Evolutionary conservation across 2,888 invertebrate species (phyloP), one percentile per base, ranked within the genome.

Genomic region (Meghimatium bilineatum): DNA sequence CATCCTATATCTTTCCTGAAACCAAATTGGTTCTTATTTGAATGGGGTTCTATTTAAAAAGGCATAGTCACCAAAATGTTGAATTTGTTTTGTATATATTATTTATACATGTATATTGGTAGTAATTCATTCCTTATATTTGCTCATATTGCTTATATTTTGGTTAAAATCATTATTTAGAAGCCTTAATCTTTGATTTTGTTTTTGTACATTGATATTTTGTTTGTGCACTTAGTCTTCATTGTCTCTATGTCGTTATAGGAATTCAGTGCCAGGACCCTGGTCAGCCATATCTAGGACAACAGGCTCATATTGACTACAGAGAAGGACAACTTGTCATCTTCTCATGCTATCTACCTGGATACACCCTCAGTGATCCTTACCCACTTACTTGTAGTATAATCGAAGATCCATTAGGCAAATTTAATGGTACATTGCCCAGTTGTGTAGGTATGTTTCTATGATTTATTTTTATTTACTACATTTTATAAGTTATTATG

Each of bases 231-330:
- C 44, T 8, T 12, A 44, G 5, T 44, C 44, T 44, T 5, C 44
- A 44, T 12, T 44, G 44, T 44, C 12, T 44, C 49, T 12, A 71
- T 49, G 17, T 74, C 5, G 20, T 32, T 52, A 32, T 78, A 91
- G 91, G 90, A 76, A 74, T 86, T 29, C 88, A 85, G 10, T 91
- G 91, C 81, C 1, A n/a, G 34, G 91, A 91, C 75, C 91, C 91
- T 8, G 91, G 91, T 6, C 84, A 85, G 34, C 90, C 90, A 20
- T 81, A 85, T 8, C 88, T 89, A 77, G 91, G 89, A 1, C 34
- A 52, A 14, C 87, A 88, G 49, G 76, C 44, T 38, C 29, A 67
- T 23, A 85, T 74, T 44, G 88, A 88, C 6, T 91, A 90, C 69
- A 83, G 88, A 38, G 85, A 87, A 69, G 87, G 88, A 23, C 86